phyloP scores from a whole-genome alignment of 2,797 vertebrate species.

The Acipenser ruthenus region DNA sequence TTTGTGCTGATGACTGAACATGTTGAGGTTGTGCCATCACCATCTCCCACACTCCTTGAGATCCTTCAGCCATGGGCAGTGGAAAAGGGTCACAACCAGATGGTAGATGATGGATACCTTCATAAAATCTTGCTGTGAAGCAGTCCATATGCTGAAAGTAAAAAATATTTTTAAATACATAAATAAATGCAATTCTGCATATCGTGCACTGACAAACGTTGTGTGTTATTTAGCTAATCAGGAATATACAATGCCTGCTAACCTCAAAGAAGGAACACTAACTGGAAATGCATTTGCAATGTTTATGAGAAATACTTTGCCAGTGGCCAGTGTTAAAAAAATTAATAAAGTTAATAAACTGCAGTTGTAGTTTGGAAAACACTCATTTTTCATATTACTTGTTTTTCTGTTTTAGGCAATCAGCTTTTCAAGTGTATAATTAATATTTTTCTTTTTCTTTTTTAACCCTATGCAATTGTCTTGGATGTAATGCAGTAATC shows the following conservation, averaged over 20 bases:
- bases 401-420: not conserved
- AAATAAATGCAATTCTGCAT: not conserved
- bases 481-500: too few species aligned
- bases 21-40: not conserved
- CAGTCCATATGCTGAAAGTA: constrained; percentile 2
- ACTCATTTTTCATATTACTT: not conserved
- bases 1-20: not conserved
- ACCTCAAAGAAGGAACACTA: not conserved
- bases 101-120: not conserved
- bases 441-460: too few species aligned
- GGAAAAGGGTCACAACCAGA: not conserved
- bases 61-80: not conserved
- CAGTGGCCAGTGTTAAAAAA: too few species aligned
- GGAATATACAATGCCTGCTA: not conserved
- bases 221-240: not conserved
- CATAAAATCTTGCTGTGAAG: not conserved
- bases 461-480: too few species aligned
- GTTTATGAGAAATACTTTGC: too few species aligned
- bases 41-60: constrained; percentile 11
- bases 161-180: constrained; percentile 1
- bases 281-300: not conserved
- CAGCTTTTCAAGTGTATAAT: not conserved
- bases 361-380: too few species aligned
- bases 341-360: not conserved
- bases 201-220: not conserved